These are phyloP conservation scores for Neomonachus schauinslandi DNA, from an alignment of 2,113 vertebrate species.

Conservation along the genomic window DNA sequence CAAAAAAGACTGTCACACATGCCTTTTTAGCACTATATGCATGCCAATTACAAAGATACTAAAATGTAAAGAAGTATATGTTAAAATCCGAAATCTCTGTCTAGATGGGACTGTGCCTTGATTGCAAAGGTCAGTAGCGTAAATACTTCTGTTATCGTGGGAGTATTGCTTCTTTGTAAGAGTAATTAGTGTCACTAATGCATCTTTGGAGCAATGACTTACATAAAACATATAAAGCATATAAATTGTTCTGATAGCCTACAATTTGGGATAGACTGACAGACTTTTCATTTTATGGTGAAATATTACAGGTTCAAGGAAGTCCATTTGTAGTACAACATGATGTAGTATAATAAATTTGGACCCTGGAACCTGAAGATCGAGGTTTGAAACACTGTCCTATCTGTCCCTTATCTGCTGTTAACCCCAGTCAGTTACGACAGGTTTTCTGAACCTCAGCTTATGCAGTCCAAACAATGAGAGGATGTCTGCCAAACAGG, in stretches of 20 bases:
- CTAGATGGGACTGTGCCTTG: neutral
- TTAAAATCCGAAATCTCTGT: neutral
- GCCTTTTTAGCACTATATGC: neutral
- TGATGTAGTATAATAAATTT: neutral
- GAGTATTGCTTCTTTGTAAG: slow-evolving; percentile 28
- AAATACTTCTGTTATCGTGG: neutral
- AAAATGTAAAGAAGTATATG: neutral
- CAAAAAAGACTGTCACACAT: neutral
- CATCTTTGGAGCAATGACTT: slow-evolving; percentile 47
- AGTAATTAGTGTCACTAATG: neutral
- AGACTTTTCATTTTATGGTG: slow-evolving; percentile 51
- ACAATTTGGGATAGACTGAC: neutral
- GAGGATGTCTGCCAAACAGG: neutral
- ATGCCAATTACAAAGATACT: neutral
- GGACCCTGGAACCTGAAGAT: neutral
- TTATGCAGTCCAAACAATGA: neutral
- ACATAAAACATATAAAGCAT: neutral
- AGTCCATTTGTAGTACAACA: neutral
- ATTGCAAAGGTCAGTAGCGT: neutral
- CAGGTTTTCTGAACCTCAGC: neutral
- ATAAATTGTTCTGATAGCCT: slow-evolving; percentile 28
- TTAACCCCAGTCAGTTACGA: neutral
- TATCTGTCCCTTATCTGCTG: neutral
- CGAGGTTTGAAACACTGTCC: neutral
- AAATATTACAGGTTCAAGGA: slow-evolving; percentile 51